Conservation (phyloP, 30 jellyfish, hydroid and myxozoan species). For the Catostylus mosaicus region DNA sequence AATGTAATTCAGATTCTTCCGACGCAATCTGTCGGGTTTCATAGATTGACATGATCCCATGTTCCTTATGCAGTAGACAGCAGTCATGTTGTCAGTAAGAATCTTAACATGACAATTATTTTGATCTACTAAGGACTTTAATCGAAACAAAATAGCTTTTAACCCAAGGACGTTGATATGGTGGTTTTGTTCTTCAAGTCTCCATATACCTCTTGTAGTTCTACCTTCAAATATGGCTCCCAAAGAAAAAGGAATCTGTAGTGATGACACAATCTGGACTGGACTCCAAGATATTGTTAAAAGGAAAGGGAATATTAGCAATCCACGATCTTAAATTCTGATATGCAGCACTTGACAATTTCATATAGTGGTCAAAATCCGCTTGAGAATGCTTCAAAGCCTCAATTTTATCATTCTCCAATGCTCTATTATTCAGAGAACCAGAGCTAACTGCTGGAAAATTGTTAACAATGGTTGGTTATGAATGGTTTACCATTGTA, state of each 20-base stretch:
- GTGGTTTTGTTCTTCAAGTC: not conserved
- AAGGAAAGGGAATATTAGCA: not conserved
- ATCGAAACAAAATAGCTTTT: slow-evolving; percentile 29
- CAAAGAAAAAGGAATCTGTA: not conserved
- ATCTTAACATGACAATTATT: slow-evolving; percentile 7
- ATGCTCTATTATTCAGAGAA: not conserved
- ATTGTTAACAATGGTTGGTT: not conserved
- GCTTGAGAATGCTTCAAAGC: not conserved
- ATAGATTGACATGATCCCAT: slow-evolving; percentile 52
- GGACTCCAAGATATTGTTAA: not conserved
- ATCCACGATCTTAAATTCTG: not conserved
- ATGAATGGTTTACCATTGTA: not conserved
- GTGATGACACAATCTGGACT: not conserved
- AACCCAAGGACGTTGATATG: slow-evolving; percentile 26
- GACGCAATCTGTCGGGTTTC: no score
- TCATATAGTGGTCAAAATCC: not conserved
- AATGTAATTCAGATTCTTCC: no score
- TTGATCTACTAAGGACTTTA: not conserved
- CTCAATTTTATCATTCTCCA: not conserved
- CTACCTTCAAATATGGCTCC: slow-evolving; percentile 5
- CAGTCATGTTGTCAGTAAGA: slow-evolving; percentile 37
- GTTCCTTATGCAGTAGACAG: slow-evolving; percentile 26
- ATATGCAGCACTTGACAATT: not conserved
- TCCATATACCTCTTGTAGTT: slow-evolving; percentile 9
- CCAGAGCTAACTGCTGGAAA: not conserved